phyloP scores from a whole-genome alignment of 2,113 vertebrate species.

The Carassius carassius region DNA sequence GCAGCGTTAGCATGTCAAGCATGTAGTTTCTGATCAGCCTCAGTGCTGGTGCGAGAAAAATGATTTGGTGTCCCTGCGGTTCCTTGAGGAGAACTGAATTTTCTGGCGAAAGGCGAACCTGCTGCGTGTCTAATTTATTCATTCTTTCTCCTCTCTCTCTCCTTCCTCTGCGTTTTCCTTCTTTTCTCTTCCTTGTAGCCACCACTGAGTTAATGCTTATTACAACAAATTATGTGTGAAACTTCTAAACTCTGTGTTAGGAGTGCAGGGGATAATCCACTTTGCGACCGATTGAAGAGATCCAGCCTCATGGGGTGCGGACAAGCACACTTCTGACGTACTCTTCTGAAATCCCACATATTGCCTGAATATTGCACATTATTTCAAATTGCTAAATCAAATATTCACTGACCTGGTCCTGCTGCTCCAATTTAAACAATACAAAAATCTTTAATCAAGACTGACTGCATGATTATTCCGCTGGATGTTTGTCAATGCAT shows the following conservation, averaged over 20 bases:
- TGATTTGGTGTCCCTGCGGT: constrained; percentile 79
- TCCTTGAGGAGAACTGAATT: constrained; percentile 82
- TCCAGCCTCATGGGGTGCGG: constrained; percentile 73
- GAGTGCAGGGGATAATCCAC: constrained; percentile 77
- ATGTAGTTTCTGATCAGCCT: constrained; percentile 65
- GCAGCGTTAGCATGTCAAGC: constrained; percentile 30
- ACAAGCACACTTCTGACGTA: constrained; percentile 81
- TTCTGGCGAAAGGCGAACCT: constrained; percentile 74
- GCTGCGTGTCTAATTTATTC: constrained; percentile 84
- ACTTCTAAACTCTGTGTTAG: constrained; percentile 80
- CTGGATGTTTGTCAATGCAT: constrained; percentile 28
- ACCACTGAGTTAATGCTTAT: constrained; percentile 78
- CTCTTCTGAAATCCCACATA: constrained; percentile 73
- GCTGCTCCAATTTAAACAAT: constrained; percentile 34
- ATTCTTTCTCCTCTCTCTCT: constrained; percentile 75
- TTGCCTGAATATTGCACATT: constrained; percentile 67
- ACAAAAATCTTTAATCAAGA: constrained; percentile 40
- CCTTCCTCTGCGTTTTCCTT: constrained; percentile 74
- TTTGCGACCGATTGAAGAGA: constrained; percentile 83
- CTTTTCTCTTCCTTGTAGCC: constrained; percentile 70
- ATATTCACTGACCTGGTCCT: constrained; percentile 17
- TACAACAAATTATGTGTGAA: constrained; percentile 83
- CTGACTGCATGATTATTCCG: constrained; percentile 26
- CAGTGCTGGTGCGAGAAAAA: constrained; percentile 76
- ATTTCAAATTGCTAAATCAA: constrained; percentile 22